Percentiles rank a stretch among this genome's conserved stretches.
These are phyloP conservation scores for Aphelocoma californica DNA, from an alignment of 2,797 vertebrate genomes.

Conservation along the genomic window DNA sequence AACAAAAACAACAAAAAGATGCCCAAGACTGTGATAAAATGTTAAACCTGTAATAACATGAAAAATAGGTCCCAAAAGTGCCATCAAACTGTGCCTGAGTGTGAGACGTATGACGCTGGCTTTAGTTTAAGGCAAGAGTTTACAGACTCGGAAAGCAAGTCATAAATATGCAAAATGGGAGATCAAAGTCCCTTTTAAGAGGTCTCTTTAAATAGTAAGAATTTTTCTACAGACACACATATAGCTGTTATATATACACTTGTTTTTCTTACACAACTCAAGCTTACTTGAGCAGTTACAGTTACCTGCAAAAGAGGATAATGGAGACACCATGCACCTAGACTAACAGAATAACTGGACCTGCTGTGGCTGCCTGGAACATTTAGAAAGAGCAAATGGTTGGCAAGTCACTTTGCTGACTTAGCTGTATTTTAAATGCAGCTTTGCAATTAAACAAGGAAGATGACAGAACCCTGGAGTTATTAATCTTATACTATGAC, in stretches of 20 bases:
- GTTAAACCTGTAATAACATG: not conserved
- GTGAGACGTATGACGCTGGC: not conserved
- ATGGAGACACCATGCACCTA: not conserved
- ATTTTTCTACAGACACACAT: not conserved
- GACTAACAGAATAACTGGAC: not conserved
- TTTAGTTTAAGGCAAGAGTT: not conserved
- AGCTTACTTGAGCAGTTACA: not conserved
- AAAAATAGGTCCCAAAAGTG: not conserved
- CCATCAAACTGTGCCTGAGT: not conserved
- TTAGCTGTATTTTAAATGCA: not conserved
- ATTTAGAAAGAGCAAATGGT: not conserved
- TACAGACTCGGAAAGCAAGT: not conserved
- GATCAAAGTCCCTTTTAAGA: not conserved
- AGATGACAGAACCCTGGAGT: not conserved
- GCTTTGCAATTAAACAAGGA: not conserved
- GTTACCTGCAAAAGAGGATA: not conserved
- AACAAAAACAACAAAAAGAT: not conserved
- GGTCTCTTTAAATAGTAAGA: not conserved
- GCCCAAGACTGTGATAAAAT: not conserved
- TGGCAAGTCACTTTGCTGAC: not conserved
- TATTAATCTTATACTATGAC: not conserved
- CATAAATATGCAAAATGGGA: not conserved
- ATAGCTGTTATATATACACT: not conserved
- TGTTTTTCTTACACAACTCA: not conserved
- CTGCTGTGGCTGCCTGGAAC: not conserved